These are phyloP conservation scores for Cyclina sinensis DNA, from an alignment of 1,140 invertebrate genomes.

Conservation along the genomic window DNA sequence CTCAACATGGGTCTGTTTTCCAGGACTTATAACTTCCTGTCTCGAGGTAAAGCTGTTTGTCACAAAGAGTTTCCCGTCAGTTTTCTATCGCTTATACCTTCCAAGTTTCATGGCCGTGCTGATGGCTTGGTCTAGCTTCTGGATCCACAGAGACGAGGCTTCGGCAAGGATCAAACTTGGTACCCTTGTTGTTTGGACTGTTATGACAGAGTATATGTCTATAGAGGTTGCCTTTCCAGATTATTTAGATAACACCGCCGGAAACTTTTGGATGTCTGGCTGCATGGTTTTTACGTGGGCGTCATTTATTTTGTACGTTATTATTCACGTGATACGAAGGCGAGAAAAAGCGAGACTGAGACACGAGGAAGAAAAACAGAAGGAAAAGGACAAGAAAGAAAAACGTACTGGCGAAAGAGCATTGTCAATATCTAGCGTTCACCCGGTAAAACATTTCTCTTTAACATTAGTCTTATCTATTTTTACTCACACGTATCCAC, in stretches of 20 bases:
- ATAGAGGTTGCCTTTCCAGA: slow-evolving; percentile 9
- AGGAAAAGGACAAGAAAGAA: neutral
- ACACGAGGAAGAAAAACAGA: slow-evolving; percentile 27
- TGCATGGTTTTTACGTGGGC: slow-evolving; percentile 34
- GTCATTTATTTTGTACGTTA: slow-evolving; percentile 33
- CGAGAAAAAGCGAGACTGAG: neutral
- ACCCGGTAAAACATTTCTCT: slow-evolving; percentile 26
- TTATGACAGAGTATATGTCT: slow-evolving; percentile 16
- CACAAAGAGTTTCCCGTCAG: neutral
- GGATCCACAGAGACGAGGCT: slow-evolving; percentile 31
- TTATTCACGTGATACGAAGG: slow-evolving; percentile 30
- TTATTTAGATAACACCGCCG: slow-evolving; percentile 16
- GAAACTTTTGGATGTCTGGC: slow-evolving; percentile 27
- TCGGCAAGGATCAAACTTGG: slow-evolving; percentile 46
- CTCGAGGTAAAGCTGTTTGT: slow-evolving; percentile 7
- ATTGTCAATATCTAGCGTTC: neutral
- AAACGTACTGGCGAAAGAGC: slow-evolving; percentile 22
- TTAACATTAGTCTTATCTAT: too few species aligned
- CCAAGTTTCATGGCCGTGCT: slow-evolving; percentile 39
- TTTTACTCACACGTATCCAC: too few species aligned
- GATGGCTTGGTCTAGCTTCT: slow-evolving; percentile 43
- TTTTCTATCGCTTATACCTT: slow-evolving; percentile 23
- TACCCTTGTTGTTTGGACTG: slow-evolving; percentile 23
- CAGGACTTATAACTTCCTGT: slow-evolving; percentile 10
- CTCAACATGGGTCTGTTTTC: neutral